Percentiles rank a stretch among this genome's conserved stretches.
Evolutionary conservation across 2,888 invertebrate genomes (phyloP).

Genomic region (Tubulanus polymorphus): DNA sequence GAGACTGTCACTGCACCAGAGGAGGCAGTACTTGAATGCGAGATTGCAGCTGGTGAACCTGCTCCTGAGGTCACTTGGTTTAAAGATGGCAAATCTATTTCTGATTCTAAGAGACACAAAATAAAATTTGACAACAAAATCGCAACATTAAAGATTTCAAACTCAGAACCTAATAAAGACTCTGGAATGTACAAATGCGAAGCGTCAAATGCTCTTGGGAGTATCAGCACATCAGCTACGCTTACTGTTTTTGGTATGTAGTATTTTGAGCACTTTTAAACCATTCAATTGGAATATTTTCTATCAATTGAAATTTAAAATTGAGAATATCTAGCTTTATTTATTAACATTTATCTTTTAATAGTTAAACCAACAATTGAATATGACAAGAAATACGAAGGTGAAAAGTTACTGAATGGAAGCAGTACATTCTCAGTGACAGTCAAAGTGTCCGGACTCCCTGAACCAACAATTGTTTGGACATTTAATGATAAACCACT

Average conservation of each 20-base stretch:
- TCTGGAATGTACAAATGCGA: not conserved
- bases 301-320: too few relatives aligned
- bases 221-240: constrained; percentile 10
- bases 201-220: not conserved
- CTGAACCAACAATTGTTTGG: constrained; percentile 68
- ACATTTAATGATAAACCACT: constrained; percentile 61
- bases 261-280: too few relatives aligned
- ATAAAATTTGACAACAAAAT: constrained; percentile 44
- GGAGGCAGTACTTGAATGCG: constrained; percentile 40
- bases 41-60: constrained; percentile 45
- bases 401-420: constrained; percentile 63
- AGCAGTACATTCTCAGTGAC: constrained; percentile 49
- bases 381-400: constrained; percentile 64
- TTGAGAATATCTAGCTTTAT: too few relatives aligned
- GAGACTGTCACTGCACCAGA: constrained; percentile 35
- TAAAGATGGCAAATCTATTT: constrained; percentile 40
- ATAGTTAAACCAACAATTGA: constrained; percentile 56
- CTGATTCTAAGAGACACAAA: constrained; percentile 42
- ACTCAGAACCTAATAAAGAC: not conserved
- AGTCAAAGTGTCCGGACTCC: constrained; percentile 67
- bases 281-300: too few relatives aligned
- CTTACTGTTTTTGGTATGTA: constrained; percentile 18
- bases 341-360: constrained; percentile 6
- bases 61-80: constrained; percentile 52
- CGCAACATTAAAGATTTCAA: constrained; percentile 18